Conservation (phyloP, 1,140 invertebrate species). For the Ericerus pela region DNA sequence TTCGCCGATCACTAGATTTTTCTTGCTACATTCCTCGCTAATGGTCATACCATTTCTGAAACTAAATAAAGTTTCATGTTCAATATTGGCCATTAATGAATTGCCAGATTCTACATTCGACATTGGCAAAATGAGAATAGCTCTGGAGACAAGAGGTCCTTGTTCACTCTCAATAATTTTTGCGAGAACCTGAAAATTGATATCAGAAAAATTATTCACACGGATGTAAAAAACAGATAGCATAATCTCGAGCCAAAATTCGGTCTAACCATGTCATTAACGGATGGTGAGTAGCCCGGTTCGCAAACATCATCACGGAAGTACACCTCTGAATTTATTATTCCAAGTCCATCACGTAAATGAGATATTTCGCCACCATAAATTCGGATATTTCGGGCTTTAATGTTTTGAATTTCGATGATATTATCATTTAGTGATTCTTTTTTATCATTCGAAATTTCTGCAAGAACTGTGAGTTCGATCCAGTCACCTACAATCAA, state of each 20-base stretch:
- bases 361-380: neutral
- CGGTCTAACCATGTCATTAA: slow-evolving; percentile 34
- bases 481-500: neutral
- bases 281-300: slow-evolving; percentile 35
- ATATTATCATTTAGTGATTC: neutral
- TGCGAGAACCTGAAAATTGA: slow-evolving; percentile 31
- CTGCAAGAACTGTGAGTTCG: neutral
- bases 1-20: too few relatives aligned
- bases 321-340: slow-evolving; percentile 37
- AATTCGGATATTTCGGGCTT: too few relatives aligned
- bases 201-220: slow-evolving; percentile 13
- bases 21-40: too few relatives aligned
- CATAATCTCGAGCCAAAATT: slow-evolving; percentile 7
- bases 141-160: slow-evolving; percentile 32
- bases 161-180: slow-evolving; percentile 53
- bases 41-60: too few relatives aligned
- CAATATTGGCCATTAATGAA: too few relatives aligned
- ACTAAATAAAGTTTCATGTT: too few relatives aligned
- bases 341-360: slow-evolving; percentile 26
- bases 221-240: neutral
- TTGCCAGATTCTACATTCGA: too few relatives aligned
- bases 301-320: slow-evolving; percentile 38
- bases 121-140: slow-evolving; percentile 15
- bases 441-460: neutral
- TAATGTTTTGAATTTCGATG: neutral